Evolutionary conservation across 1,140 invertebrate species (phyloP), one percentile per base, ranked within the genome.

Genomic region (Copidosoma floridanum): DNA sequence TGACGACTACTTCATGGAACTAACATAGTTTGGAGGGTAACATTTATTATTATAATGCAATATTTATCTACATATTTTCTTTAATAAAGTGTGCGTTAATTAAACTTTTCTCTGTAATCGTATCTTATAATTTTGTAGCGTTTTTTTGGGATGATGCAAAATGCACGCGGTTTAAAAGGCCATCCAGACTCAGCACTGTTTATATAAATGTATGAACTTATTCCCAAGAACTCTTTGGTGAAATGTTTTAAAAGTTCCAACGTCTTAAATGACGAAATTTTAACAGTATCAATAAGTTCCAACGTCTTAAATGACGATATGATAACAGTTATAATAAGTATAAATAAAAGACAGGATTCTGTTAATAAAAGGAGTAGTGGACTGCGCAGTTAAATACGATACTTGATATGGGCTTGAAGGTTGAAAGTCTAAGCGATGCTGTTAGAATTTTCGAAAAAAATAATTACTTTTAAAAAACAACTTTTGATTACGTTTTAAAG

Each of bases 101-200:
- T 24, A 47, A n/a, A 46, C 16, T 57, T 47, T 1, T 6, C 40
- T 16, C 18, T 20, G n/a, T 46, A 26, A 14, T 27, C 10, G 4
- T n/a, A 1, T 21, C 27, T 14, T 8, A 37, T 47, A 23, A n/a
- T 8, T 27, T 64, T 60, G 21, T 21, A 57, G 57, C 27, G 57
- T 20, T 64, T 64, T 24, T 55, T 56, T 40, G 56, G 57, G 4
- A 51, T 60, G 44, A 60, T 64, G 46, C 29, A 53, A 3, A 37
- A 47, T 12, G 46, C 29, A 18, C 60, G 63, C 44, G 63, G 63
- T 16, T 44, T 18, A 2, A 64, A 60, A 18, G 63, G 60, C 14
- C 53, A 64, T 41, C 63, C 63, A 1, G 63, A 64, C 41, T 38
- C 40, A 21, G 50, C 16, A 10, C 18, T 58, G n/a, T 63, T 63